phyloP scores from a whole-genome alignment of 1,140 invertebrate genomes.

The Ptiloglossa arizonensis region DNA sequence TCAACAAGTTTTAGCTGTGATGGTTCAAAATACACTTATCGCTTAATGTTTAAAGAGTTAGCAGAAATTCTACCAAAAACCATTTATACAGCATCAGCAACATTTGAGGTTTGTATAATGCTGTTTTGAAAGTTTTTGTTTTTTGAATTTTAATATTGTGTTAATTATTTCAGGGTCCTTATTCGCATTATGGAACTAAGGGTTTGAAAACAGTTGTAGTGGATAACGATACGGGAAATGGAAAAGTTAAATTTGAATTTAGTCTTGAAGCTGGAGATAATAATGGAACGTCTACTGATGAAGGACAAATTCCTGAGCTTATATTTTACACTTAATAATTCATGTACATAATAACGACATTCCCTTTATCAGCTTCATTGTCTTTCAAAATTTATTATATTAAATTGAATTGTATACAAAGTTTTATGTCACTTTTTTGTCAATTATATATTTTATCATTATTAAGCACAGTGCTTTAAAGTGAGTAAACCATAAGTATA shows the following conservation, averaged over 20 bases:
- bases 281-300: slow-evolving; percentile 94
- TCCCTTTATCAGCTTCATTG: slow-evolving; percentile 51
- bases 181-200: slow-evolving; percentile 94
- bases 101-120: slow-evolving; percentile 86
- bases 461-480: slow-evolving; percentile 31
- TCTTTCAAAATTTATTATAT: slow-evolving; percentile 47
- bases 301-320: slow-evolving; percentile 95
- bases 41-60: slow-evolving; percentile 95
- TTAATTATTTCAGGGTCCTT: slow-evolving; percentile 87
- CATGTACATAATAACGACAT: slow-evolving; percentile 51
- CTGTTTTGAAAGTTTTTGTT: neutral
- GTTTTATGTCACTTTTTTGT: slow-evolving; percentile 53
- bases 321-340: slow-evolving; percentile 87
- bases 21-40: slow-evolving; percentile 91
- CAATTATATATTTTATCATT: slow-evolving; percentile 56
- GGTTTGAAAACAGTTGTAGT: slow-evolving; percentile 89
- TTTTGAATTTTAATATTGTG: neutral
- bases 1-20: slow-evolving; percentile 91
- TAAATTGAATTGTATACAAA: slow-evolving; percentile 42
- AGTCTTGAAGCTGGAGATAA: slow-evolving; percentile 93
- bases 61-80: slow-evolving; percentile 91
- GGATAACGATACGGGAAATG: slow-evolving; percentile 87
- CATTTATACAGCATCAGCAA: slow-evolving; percentile 92
- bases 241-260: slow-evolving; percentile 92
- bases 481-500: slow-evolving; percentile 22